phyloP scores from a whole-genome alignment of 2,888 invertebrate genomes.

The Strigamia transsilvanica region DNA sequence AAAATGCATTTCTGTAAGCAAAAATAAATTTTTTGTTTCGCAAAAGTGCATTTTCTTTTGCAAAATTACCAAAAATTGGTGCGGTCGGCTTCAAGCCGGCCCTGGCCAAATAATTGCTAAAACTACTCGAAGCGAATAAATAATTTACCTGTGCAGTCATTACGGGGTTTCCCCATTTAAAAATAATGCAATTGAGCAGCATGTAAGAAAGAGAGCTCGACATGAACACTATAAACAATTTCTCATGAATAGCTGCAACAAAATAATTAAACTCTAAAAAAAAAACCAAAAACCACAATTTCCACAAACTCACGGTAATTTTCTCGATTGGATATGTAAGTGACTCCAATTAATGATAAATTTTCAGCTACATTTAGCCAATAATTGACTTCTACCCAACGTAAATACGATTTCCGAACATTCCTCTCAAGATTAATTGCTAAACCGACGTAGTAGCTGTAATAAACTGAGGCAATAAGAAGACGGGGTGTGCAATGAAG shows the following conservation, averaged over 20 bases:
- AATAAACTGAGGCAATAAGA: constrained; percentile 85
- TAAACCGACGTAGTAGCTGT: constrained; percentile 79
- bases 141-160: constrained; percentile 51
- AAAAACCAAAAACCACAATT: not conserved
- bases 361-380: constrained; percentile 87
- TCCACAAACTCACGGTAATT: constrained; percentile 83
- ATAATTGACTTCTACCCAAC: constrained; percentile 67
- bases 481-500: constrained; percentile 90
- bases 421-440: constrained; percentile 59
- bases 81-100: too few species aligned
- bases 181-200: constrained; percentile 65
- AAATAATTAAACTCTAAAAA: not conserved
- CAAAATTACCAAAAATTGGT: too few species aligned
- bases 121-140: not conserved
- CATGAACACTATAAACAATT: constrained; percentile 91
- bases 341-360: constrained; percentile 86
- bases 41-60: too few species aligned
- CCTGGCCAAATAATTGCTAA: not conserved
- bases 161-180: constrained; percentile 55
- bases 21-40: too few species aligned
- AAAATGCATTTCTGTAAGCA: too few species aligned
- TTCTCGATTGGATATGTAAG: constrained; percentile 92
- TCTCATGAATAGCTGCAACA: constrained; percentile 82
- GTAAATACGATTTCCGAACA: constrained; percentile 64
- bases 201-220: constrained; percentile 83